Percentiles rank a stretch among this genome's conserved stretches.
Conservation (phyloP, 2,888 invertebrate species). For the Caenorhabditis uteleia region DNA sequence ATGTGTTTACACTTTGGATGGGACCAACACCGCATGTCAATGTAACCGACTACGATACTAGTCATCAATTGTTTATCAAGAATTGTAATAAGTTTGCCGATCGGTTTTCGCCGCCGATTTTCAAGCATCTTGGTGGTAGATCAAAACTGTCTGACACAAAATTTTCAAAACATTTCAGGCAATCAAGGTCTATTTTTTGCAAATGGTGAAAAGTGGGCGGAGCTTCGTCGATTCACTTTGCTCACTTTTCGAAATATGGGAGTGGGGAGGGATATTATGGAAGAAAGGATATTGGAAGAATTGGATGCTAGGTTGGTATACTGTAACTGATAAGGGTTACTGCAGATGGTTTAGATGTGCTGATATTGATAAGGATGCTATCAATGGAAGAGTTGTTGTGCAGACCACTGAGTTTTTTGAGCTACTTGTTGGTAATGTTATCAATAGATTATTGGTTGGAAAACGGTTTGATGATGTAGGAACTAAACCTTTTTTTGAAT, state of each 20-base stretch:
- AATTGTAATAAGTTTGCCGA: constrained; percentile 16
- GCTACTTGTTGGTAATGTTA: constrained; percentile 26
- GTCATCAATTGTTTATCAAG: constrained; percentile 22
- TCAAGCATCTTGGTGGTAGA: constrained; percentile 10
- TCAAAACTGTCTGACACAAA: not conserved
- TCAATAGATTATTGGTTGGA: constrained; percentile 28
- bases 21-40: constrained; percentile 22
- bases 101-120: constrained; percentile 9
- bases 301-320: too few relatives aligned
- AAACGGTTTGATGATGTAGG: constrained; percentile 12
- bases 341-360: too few relatives aligned
- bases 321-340: too few relatives aligned
- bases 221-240: constrained; percentile 31
- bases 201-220: constrained; percentile 36
- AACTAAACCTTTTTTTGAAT: too few relatives aligned
- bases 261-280: constrained; percentile 40
- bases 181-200: constrained; percentile 15
- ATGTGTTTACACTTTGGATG: constrained; percentile 28
- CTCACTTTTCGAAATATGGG: constrained; percentile 40
- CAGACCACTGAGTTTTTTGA: constrained; percentile 12
- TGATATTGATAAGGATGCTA: constrained; percentile 11
- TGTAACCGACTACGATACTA: constrained; percentile 21
- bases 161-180: constrained; percentile 11
- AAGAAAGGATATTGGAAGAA: constrained; percentile 34
- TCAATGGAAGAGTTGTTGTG: constrained; percentile 7